These are phyloP conservation scores for Calcarius lapponicus DNA, from an alignment of 2,797 vertebrate genomes.

Conservation along the genomic window DNA sequence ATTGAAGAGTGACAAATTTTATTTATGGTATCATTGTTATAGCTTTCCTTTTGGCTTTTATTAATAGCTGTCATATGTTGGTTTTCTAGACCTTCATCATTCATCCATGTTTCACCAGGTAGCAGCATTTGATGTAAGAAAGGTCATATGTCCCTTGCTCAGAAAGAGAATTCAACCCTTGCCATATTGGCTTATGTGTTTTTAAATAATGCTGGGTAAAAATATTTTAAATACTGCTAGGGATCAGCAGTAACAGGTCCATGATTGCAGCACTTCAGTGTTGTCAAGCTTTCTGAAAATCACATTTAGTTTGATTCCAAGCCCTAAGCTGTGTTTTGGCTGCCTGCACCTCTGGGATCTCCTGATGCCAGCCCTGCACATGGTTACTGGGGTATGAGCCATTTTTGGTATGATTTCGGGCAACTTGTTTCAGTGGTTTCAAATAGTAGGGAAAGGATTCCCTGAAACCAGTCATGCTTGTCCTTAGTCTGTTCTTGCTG, in stretches of 20 bases:
- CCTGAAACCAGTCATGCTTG: background rate
- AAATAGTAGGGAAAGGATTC: background rate
- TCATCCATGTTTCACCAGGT: background rate
- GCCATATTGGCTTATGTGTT: background rate
- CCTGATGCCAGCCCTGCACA: background rate
- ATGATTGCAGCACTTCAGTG: background rate
- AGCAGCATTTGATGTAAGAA: background rate
- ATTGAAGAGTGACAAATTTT: background rate
- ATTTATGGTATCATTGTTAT: background rate
- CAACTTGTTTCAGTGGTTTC: background rate
- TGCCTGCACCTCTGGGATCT: background rate
- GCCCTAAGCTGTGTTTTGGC: background rate
- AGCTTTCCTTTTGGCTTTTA: background rate
- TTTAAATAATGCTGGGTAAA: background rate
- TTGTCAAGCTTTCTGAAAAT: background rate
- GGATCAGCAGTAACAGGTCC: background rate
- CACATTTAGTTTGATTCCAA: background rate
- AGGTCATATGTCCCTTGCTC: background rate
- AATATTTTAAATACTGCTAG: background rate
- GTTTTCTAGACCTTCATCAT: background rate
- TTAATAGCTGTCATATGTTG: rapidly evolving
- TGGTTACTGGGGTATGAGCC: background rate
- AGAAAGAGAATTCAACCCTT: background rate
- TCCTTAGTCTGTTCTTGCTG: background rate
- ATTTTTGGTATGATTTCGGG: background rate